phyloP scores from a whole-genome alignment of 2,888 invertebrate species.

The Imbricaverruca yamaguchii region DNA sequence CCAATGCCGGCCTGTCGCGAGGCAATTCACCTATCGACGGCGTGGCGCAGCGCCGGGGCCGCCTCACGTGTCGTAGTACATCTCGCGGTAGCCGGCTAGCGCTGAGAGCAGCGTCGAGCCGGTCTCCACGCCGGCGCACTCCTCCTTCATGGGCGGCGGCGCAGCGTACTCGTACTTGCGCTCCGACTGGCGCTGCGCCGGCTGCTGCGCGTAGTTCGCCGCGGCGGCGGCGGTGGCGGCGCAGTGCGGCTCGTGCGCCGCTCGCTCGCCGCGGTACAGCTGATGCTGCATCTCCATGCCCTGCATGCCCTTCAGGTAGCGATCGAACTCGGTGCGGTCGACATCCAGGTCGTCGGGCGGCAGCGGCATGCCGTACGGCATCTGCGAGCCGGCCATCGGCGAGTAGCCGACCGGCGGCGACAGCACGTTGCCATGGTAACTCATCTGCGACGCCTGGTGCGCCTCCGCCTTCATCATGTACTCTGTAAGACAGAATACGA shows the following conservation, averaged over 20 bases:
- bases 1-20: too few species aligned
- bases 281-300: neutral
- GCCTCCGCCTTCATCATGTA: neutral
- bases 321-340: slow-evolving; percentile 30
- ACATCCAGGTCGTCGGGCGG: slow-evolving; percentile 29
- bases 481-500: neutral
- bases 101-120: slow-evolving; percentile 28
- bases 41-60: neutral
- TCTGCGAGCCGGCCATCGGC: neutral
- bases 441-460: neutral
- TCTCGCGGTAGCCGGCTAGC: slow-evolving; percentile 28
- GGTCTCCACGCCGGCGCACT: slow-evolving; percentile 12
- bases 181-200: slow-evolving; percentile 20
- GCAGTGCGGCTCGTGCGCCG: slow-evolving; percentile 23
- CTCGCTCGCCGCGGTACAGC: neutral
- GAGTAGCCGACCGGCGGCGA: neutral
- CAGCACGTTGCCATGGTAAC: neutral
- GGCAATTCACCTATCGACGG: too few species aligned
- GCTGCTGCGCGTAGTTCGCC: neutral
- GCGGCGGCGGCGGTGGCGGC: neutral
- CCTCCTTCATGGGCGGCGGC: slow-evolving; percentile 18
- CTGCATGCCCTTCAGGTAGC: slow-evolving; percentile 28
- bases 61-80: slow-evolving; percentile 28
- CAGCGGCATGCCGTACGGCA: slow-evolving; percentile 23
- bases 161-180: slow-evolving; percentile 23